phyloP scores from a whole-genome alignment of 2,797 vertebrate species.

The Vespertilio murinus region DNA sequence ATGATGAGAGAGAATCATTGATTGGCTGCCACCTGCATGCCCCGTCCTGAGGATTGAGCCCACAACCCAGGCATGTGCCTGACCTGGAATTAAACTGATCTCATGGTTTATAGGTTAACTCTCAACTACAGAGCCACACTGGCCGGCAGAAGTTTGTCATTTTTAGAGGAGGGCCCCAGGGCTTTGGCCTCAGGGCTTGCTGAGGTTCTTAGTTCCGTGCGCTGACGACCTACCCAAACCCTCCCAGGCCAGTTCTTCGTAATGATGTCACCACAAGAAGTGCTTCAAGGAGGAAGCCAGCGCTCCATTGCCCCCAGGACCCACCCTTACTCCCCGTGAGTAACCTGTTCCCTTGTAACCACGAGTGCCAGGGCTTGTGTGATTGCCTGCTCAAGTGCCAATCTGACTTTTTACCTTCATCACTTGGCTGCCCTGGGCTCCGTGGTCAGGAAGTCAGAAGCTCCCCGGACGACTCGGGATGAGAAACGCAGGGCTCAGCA shows the following conservation, averaged over 20 bases:
- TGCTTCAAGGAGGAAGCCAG: constrained; percentile 91
- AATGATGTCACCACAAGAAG: constrained; percentile 98
- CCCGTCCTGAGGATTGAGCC: no score
- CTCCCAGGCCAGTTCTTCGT: constrained; percentile 93
- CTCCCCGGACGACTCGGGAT: constrained; percentile 85
- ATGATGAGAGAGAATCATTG: no score
- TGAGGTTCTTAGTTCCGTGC: background rate
- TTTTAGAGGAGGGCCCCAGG: background rate
- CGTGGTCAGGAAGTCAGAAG: constrained; percentile 84
- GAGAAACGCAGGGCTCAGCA: constrained; percentile 90
- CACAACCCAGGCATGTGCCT: no score
- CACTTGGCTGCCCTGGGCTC: background rate
- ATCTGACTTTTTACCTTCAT: background rate
- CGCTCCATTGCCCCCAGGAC: constrained; percentile 92
- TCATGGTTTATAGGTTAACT: no score
- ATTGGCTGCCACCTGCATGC: no score
- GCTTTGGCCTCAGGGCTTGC: background rate
- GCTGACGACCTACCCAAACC: background rate
- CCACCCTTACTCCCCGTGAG: constrained; percentile 94
- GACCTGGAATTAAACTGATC: no score
- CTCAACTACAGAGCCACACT: no score
- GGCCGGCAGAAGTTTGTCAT: background rate
- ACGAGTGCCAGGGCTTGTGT: background rate
- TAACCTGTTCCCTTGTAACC: constrained; percentile 3
- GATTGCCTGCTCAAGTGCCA: background rate